A percentile compares a stretch with the other conserved stretches of the same genome.
Evolutionary conservation across 2,888 invertebrate species (phyloP).

Genomic region (Pycnomerus fuliginosus): DNA sequence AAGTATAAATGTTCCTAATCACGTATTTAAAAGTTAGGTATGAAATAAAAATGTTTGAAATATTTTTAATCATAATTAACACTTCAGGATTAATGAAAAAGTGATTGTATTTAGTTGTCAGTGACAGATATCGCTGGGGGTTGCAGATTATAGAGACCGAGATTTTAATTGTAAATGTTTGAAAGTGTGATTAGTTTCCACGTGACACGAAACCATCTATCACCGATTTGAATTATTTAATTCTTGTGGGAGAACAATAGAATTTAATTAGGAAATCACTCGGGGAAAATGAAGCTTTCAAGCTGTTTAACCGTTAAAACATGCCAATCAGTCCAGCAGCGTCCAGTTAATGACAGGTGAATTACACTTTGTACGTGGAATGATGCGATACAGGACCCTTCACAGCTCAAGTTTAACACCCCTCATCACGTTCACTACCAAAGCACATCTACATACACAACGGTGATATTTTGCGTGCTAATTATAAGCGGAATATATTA

Average conservation of each 20-base stretch:
- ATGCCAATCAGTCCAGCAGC: slow-evolving; percentile 25
- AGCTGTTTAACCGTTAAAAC: slow-evolving; percentile 24
- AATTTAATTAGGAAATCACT: slow-evolving; percentile 29
- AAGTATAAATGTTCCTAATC: slow-evolving; percentile 21
- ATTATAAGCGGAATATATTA: slow-evolving; percentile 23
- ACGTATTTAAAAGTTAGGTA: slow-evolving; percentile 21
- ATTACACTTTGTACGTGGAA: slow-evolving; percentile 21
- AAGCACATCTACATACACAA: slow-evolving; percentile 5
- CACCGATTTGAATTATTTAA: slow-evolving; percentile 18
- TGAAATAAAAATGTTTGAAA: slow-evolving; percentile 22
- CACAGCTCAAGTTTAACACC: slow-evolving; percentile 20
- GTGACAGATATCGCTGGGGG: slow-evolving; percentile 7
- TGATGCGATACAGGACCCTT: slow-evolving; percentile 24
- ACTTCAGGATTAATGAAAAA: slow-evolving; percentile 12
- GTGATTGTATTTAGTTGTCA: slow-evolving; percentile 13
- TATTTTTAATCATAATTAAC: slow-evolving; percentile 9
- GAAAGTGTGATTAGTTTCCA: slow-evolving; percentile 12
- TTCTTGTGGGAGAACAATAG: slow-evolving; percentile 21
- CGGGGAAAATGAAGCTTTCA: slow-evolving; percentile 17
- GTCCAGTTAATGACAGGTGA: slow-evolving; percentile 31
- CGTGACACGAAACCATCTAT: slow-evolving; percentile 17
- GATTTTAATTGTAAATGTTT: slow-evolving; percentile 7
- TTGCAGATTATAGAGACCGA: neutral
- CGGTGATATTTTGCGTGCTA: slow-evolving; percentile 14
- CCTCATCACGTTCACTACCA: slow-evolving; percentile 15